phyloP scores from a whole-genome alignment of 2,113 vertebrate genomes.

The Propithecus coquereli region DNA sequence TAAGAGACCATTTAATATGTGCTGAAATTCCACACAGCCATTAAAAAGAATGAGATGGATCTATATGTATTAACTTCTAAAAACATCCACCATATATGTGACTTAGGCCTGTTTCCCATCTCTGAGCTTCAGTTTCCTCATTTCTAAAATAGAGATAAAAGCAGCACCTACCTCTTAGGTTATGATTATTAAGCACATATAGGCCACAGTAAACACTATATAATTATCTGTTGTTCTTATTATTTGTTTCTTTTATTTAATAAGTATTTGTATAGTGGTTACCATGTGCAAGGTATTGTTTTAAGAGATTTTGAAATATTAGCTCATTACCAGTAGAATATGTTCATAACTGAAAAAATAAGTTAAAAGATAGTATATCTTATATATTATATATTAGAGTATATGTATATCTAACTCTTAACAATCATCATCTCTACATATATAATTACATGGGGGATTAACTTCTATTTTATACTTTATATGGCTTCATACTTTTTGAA shows the following conservation, averaged over 20 bases:
- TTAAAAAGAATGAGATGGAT: neutral
- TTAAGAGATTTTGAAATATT: constrained; percentile 6
- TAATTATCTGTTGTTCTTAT: neutral
- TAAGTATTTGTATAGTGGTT: neutral
- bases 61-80: neutral
- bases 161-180: neutral
- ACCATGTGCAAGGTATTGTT: neutral
- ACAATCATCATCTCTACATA: neutral
- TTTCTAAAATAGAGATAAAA: neutral
- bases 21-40: neutral
- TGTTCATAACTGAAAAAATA: neutral
- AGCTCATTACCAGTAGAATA: neutral
- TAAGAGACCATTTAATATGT: neutral
- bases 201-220: neutral
- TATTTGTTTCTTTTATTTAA: neutral
- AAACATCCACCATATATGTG: neutral
- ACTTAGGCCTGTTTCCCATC: neutral
- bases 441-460: neutral
- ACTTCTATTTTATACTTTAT: neutral
- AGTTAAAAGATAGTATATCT: neutral
- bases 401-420: neutral
- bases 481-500: neutral
- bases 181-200: neutral
- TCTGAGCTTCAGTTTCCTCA: neutral
- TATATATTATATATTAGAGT: neutral